Percentiles rank a stretch among this genome's conserved stretches.
Conservation (phyloP, 2,797 vertebrate species). For the Gymnodraco acuticeps region DNA sequence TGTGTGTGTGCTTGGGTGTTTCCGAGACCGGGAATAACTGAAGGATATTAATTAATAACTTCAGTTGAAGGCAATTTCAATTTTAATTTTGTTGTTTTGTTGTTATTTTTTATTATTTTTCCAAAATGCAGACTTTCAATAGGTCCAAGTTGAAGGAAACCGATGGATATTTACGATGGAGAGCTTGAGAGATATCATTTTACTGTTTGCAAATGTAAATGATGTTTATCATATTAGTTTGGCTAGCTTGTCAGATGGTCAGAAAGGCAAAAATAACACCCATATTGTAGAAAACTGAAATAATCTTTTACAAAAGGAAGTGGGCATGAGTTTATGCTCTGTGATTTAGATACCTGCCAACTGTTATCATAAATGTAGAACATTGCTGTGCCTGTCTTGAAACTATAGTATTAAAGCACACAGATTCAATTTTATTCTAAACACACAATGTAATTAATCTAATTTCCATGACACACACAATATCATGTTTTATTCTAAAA, state of each 20-base stretch:
- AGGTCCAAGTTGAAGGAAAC: too few species aligned
- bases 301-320: background rate
- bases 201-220: too few species aligned
- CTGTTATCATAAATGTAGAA: too few species aligned
- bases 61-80: constrained; percentile 6
- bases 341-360: constrained; percentile 7
- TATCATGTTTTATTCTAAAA: background rate
- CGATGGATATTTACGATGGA: too few species aligned
- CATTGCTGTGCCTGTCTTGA: background rate
- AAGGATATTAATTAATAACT: background rate
- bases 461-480: background rate
- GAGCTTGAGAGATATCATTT: background rate
- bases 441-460: background rate
- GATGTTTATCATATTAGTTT: too few species aligned
- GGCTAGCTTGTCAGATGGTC: too few species aligned
- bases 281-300: background rate
- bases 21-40: constrained; percentile 6
- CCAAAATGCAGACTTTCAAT: too few species aligned
- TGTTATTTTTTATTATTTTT: too few species aligned
- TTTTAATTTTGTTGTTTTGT: background rate
- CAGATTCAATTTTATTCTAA: constrained; percentile 1
- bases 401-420: background rate
- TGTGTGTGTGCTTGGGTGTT: background rate
- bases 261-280: constrained; percentile 12
- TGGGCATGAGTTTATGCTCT: background rate